A percentile compares a stretch with the other conserved stretches of the same genome.
Evolutionary conservation across 2,113 vertebrate genomes (phyloP).

Genomic region (Equus quagga): DNA sequence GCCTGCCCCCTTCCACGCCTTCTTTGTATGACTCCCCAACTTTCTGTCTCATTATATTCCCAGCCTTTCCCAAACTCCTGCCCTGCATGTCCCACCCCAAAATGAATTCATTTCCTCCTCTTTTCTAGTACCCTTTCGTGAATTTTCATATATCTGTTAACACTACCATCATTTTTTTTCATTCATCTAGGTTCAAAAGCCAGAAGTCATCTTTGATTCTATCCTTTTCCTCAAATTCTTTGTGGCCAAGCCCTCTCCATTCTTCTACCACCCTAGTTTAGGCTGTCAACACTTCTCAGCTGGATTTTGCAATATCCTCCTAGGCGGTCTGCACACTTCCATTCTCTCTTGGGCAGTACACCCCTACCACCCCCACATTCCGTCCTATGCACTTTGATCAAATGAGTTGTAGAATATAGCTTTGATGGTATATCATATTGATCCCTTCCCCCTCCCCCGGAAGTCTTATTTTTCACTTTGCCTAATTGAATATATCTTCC

Average conservation of each 20-base stretch:
- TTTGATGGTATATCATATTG: background rate
- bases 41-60: background rate
- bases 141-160: background rate
- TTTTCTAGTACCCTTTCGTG: background rate
- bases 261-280: background rate
- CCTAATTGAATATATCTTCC: background rate
- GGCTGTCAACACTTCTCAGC: background rate
- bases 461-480: conserved; percentile 22
- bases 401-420: background rate
- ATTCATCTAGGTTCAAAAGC: background rate
- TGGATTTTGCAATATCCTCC: background rate
- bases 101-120: background rate
- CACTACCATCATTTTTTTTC: background rate
- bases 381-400: background rate
- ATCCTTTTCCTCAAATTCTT: background rate
- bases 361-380: background rate
- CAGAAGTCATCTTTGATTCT: background rate
- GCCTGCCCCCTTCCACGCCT: background rate
- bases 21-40: background rate
- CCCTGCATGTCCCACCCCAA: background rate
- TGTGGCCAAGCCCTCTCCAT: background rate
- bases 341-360: background rate
- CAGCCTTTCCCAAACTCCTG: background rate
- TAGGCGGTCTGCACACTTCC: background rate
- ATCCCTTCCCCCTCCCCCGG: background rate